Base-by-base conservation (phyloP, 2,888 invertebrate genomes). In the Eucriotettix oculatus region DNA sequence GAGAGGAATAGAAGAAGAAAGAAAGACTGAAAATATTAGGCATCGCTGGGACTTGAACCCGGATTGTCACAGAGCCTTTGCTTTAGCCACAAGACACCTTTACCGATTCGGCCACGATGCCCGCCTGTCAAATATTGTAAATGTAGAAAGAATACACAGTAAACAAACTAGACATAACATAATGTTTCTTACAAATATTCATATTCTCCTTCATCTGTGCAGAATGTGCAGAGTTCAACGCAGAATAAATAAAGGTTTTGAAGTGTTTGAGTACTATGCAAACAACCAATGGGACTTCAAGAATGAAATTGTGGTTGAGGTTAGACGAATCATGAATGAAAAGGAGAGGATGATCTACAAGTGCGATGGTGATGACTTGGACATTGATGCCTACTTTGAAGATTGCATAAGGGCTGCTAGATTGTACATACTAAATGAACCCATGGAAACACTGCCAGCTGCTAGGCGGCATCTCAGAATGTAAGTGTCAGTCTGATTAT, bases 281-380 rank as follows among this genome's bases (percentile, higher is more conserved):
- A 90, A 87, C 71, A 89, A 90, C 70, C 90, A 91, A 64, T 95
- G 95, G 94, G 86, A 87, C 69, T 91, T 92, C 71, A 83, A 84
- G 54, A 90, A 88, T 17, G 79, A 83, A 57, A 80, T 82, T 64
- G 79, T 84, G 0, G 72, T 81, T 10, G 70, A 73, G 10, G 66
- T 86, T 0, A 74, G 88, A 42, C 71, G 74, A 2, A 70, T 74
- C 9, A 74, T 90, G 66, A 90, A 89, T 68, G 75, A 79, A 0
- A 75, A 73, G 60, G 90, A 90, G 70, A 76, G 78, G 9, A 80
- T 78, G 43, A 52, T 44, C 14, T 62, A 58, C 42, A 61, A 86
- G 62, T 73, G 87, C 0, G 86, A 90, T 65, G 83, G 84, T 1
- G 75, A 81, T 10, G 82, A 81, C 65, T 70, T 95, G 68, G 83